These are phyloP conservation scores for Leptinotarsa defecta DNA, from an alignment of 1,140 invertebrate genomes.

Conservation along the genomic window DNA sequence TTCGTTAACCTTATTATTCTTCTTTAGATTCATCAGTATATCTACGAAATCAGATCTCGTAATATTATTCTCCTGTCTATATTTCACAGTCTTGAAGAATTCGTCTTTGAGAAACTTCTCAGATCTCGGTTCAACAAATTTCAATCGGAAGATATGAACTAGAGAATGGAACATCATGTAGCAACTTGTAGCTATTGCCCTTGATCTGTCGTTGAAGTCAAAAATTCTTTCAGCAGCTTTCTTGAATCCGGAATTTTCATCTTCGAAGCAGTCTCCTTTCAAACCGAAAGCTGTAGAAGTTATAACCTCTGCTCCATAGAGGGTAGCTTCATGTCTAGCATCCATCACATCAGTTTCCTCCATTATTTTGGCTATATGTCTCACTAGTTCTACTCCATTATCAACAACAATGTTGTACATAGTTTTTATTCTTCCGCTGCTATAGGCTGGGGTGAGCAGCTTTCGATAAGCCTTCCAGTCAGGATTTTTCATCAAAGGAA, in stretches of 20 bases:
- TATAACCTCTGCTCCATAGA: slow-evolving; percentile 61
- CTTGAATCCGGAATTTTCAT: slow-evolving; percentile 56
- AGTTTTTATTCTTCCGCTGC: not conserved
- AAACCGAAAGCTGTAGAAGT: slow-evolving; percentile 58
- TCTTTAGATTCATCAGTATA: slow-evolving; percentile 40
- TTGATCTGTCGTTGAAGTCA: slow-evolving; percentile 25
- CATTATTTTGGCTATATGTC: not conserved
- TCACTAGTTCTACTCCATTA: not conserved
- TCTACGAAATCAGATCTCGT: slow-evolving; percentile 46
- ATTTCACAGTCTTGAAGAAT: slow-evolving; percentile 39
- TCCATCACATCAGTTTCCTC: slow-evolving; percentile 33
- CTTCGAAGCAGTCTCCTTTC: slow-evolving; percentile 54
- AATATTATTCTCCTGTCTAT: slow-evolving; percentile 25
- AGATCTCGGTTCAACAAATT: slow-evolving; percentile 9
- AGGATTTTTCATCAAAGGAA: slow-evolving; percentile 10
- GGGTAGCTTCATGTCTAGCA: slow-evolving; percentile 44
- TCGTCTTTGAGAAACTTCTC: slow-evolving; percentile 21
- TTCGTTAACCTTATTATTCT: slow-evolving; percentile 24
- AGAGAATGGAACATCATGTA: slow-evolving; percentile 34
- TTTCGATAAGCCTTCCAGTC: slow-evolving; percentile 9
- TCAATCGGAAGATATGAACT: slow-evolving; percentile 31
- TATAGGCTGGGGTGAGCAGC: not conserved
- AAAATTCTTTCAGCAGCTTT: slow-evolving; percentile 36
- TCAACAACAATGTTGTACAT: slow-evolving; percentile 7
- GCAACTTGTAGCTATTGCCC: slow-evolving; percentile 31